Evolutionary conservation across 2,888 invertebrate species (phyloP).

Genomic region (Tinea pellionella): DNA sequence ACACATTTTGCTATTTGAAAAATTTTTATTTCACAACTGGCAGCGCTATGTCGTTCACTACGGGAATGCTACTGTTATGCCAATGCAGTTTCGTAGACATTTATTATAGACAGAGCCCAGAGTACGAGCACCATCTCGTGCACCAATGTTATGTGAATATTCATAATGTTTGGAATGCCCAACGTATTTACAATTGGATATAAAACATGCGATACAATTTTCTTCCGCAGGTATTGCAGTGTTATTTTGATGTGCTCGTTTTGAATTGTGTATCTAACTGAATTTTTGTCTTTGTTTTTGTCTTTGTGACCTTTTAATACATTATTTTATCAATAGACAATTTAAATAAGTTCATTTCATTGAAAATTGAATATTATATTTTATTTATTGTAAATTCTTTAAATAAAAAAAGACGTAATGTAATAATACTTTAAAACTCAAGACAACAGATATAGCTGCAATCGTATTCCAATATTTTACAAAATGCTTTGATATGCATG

Average conservation of each 20-base stretch:
- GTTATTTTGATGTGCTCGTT: not conserved
- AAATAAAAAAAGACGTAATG: conserved; percentile 12
- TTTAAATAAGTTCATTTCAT: no score
- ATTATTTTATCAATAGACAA: not conserved
- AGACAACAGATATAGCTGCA: conserved; percentile 18
- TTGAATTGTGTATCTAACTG: not conserved
- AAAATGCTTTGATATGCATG: conserved; percentile 36
- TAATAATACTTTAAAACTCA: conserved; percentile 11
- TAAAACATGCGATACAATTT: not conserved
- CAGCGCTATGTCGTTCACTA: conserved; percentile 19
- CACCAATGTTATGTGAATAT: conserved; percentile 12
- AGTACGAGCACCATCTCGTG: conserved; percentile 5
- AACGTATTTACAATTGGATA: conserved; percentile 3
- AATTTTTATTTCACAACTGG: conserved; percentile 24
- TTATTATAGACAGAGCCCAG: conserved; percentile 10
- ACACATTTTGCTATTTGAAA: conserved; percentile 8
- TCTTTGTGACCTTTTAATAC: not conserved
- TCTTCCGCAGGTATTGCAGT: not conserved
- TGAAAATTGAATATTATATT: not conserved
- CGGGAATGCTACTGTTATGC: conserved; percentile 22
- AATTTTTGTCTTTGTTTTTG: no score
- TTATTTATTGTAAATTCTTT: not conserved
- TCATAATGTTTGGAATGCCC: conserved; percentile 10
- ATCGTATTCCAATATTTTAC: conserved; percentile 38
- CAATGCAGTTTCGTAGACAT: conserved; percentile 13